phyloP scores from a whole-genome alignment of 2,797 vertebrate species.

The Intellagama lesueurii region DNA sequence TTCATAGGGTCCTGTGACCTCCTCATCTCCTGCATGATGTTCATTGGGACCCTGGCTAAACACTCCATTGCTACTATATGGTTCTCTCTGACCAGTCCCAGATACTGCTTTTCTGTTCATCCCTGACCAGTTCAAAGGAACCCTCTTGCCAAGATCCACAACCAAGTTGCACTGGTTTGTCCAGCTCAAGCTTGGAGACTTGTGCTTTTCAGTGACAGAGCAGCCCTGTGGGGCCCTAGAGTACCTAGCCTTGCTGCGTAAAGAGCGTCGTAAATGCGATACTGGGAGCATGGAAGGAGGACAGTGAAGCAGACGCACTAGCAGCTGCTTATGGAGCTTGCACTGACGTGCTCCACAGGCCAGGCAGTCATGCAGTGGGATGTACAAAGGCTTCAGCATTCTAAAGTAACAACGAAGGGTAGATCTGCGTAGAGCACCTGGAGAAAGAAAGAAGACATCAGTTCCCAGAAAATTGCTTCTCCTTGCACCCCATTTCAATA shows the following conservation, averaged over 20 bases:
- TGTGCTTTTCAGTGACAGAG: not conserved
- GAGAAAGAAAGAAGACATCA: constrained; percentile 1
- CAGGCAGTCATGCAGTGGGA: constrained; percentile 41
- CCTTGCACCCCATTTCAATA: not conserved
- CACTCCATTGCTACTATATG: no score
- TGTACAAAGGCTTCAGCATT: constrained; percentile 31
- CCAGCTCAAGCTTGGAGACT: constrained; percentile 26
- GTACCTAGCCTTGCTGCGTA: not conserved
- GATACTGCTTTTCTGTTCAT: not conserved
- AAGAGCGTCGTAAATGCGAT: not conserved
- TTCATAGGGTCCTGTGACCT: not conserved
- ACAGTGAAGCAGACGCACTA: constrained; percentile 6
- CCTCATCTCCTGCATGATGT: not conserved
- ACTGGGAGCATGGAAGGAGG: not conserved
- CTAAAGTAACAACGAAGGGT: not conserved
- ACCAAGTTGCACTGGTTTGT: not conserved
- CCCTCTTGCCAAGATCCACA: constrained; percentile 40
- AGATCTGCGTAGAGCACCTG: constrained; percentile 9
- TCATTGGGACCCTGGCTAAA: constrained; percentile 9
- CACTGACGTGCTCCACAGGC: constrained; percentile 17
- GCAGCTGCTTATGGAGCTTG: constrained; percentile 22
- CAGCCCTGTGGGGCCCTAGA: not conserved
- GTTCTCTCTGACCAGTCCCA: not conserved
- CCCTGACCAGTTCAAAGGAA: not conserved
- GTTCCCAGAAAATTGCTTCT: not conserved